A percentile compares a stretch with the other conserved stretches of the same genome.
Conservation (phyloP, 2,888 invertebrate genomes). For the Ceraclea dissimilis region DNA sequence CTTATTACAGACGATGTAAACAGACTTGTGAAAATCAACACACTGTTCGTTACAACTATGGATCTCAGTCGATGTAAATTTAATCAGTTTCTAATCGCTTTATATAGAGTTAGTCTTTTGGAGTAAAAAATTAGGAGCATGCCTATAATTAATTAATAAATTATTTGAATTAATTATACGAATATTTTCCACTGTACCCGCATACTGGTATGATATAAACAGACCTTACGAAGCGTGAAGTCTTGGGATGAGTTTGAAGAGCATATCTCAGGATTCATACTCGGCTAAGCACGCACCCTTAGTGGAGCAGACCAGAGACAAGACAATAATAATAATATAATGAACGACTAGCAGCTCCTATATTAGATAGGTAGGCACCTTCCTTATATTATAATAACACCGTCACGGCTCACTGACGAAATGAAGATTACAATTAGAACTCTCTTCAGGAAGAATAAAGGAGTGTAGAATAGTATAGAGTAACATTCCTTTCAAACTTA, state of each 20-base stretch:
- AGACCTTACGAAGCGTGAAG: neutral
- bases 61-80: too few species aligned
- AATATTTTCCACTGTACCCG: too few species aligned
- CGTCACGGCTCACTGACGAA: neutral
- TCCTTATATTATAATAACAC: neutral
- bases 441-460: neutral
- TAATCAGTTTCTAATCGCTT: too few species aligned
- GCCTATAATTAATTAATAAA: too few species aligned
- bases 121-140: too few species aligned
- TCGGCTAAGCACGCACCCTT: slow-evolving; percentile 18
- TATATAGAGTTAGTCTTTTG: too few species aligned
- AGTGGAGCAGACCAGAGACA: slow-evolving; percentile 19
- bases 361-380: neutral
- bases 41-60: too few species aligned
- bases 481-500: neutral
- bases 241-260: slow-evolving; percentile 5
- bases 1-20: too few species aligned
- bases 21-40: too few species aligned
- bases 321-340: slow-evolving; percentile 17
- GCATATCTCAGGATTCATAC: slow-evolving; percentile 26
- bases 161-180: too few species aligned
- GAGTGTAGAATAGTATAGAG: too few species aligned
- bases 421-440: neutral
- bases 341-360: neutral
- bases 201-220: neutral